Evolutionary conservation across 2,888 invertebrate genomes (phyloP).

Genomic region (Hydroisotoma schaefferi): DNA sequence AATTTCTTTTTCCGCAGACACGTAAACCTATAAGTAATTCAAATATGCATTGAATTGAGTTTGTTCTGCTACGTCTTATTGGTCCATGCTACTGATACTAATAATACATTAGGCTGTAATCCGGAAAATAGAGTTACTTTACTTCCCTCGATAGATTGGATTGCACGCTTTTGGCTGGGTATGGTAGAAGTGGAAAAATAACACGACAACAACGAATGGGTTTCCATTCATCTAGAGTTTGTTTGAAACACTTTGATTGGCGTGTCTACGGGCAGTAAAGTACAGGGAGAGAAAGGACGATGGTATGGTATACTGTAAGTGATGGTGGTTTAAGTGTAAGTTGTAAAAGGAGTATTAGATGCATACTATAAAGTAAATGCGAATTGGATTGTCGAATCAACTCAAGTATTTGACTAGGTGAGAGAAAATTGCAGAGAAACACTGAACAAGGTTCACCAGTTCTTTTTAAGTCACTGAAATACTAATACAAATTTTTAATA

Average conservation of each 20-base stretch:
- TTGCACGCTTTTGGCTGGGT: too few relatives aligned
- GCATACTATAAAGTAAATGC: slow-evolving; percentile 33
- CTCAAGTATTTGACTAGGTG: slow-evolving; percentile 27
- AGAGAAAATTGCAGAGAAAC: slow-evolving; percentile 12
- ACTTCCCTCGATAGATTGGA: too few relatives aligned
- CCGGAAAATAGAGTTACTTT: background rate
- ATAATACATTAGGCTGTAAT: background rate
- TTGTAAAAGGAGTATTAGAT: too few relatives aligned
- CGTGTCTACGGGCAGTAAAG: slow-evolving; percentile 34
- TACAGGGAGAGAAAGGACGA: too few relatives aligned
- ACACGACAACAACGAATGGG: slow-evolving; percentile 15
- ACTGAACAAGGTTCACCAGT: slow-evolving; percentile 10
- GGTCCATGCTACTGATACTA: too few relatives aligned
- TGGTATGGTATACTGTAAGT: too few relatives aligned
- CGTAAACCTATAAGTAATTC: slow-evolving; percentile 16
- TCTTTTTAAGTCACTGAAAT: too few relatives aligned
- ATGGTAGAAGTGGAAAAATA: slow-evolving; percentile 10
- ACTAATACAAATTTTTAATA: too few relatives aligned
- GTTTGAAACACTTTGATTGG: slow-evolving; percentile 17
- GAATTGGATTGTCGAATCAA: slow-evolving; percentile 37
- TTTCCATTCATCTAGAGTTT: slow-evolving; percentile 14
- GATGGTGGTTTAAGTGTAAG: too few relatives aligned
- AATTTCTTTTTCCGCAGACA: too few relatives aligned
- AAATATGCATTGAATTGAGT: slow-evolving; percentile 18
- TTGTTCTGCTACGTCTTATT: background rate